Evolutionary conservation across 2,797 vertebrate species (phyloP).

Genomic region (Alca torda): DNA sequence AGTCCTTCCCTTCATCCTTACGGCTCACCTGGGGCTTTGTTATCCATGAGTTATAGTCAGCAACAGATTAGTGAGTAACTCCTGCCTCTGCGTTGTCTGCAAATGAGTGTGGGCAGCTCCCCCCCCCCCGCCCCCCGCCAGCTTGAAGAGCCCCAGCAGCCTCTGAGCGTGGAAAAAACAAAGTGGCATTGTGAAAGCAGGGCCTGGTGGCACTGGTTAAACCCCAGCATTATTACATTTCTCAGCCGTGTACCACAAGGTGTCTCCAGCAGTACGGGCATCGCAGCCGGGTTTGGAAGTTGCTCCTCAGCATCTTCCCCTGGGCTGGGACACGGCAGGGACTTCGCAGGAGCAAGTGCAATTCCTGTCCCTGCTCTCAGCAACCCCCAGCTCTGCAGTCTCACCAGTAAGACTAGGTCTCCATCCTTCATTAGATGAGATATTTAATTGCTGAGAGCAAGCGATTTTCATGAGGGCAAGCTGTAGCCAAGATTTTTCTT

Average conservation of each 20-base stretch:
- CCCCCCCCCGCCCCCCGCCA: background rate
- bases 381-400: background rate
- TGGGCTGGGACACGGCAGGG: background rate
- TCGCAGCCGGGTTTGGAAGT: background rate
- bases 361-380: background rate
- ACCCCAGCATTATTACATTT: background rate
- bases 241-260: slow-evolving; percentile 37
- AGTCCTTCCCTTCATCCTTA: background rate
- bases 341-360: background rate
- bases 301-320: background rate
- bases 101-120: background rate
- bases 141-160: background rate
- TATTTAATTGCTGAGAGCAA: background rate
- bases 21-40: background rate
- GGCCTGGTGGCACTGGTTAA: background rate
- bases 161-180: background rate
- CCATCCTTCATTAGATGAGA: background rate
- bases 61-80: too few relatives aligned
- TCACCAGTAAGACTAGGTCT: background rate
- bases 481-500: background rate
- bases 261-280: slow-evolving; percentile 33
- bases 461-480: background rate
- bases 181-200: background rate
- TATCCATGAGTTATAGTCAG: background rate
- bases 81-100: background rate